phyloP scores from a whole-genome alignment of 1,140 invertebrate species.

The Steinernema feltiae region DNA sequence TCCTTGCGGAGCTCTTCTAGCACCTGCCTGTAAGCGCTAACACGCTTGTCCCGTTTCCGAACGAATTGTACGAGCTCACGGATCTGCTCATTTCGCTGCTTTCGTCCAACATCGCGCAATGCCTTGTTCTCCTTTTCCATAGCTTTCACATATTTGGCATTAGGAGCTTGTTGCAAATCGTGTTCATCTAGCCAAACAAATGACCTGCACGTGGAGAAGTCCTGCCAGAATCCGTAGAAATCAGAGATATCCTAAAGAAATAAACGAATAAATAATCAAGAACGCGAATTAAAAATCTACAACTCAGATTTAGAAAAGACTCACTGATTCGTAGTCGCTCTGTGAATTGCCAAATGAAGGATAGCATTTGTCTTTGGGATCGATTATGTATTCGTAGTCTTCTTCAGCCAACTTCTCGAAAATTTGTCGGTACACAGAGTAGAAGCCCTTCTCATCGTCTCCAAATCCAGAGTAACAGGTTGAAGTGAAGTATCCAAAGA shows the following conservation, averaged over 20 bases:
- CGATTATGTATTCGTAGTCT: conserved; percentile 67
- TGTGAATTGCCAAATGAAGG: conserved; percentile 77
- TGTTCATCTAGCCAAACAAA: conserved; percentile 84
- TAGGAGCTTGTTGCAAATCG: conserved; percentile 75
- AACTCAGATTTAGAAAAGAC: too few relatives aligned
- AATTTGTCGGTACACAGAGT: too few relatives aligned
- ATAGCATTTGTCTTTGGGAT: conserved; percentile 62
- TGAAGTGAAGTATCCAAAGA: too few relatives aligned
- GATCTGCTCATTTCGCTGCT: conserved; percentile 83
- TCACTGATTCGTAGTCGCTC: conserved; percentile 73
- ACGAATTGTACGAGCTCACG: conserved; percentile 79
- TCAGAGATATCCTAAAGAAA: conserved; percentile 70
- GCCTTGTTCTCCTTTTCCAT: conserved; percentile 97
- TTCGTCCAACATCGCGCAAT: conserved; percentile 76
- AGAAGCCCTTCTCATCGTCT: too few relatives aligned
- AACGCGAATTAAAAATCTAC: too few relatives aligned
- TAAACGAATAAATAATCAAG: too few relatives aligned
- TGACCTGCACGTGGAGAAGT: conserved; percentile 72
- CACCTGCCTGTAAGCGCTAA: conserved; percentile 31
- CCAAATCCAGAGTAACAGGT: too few relatives aligned
- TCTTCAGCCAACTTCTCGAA: conserved; percentile 74
- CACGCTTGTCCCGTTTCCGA: conserved; percentile 78
- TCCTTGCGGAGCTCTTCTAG: conserved; percentile 22
- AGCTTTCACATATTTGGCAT: conserved; percentile 65
- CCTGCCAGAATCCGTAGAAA: conserved; percentile 88